Percentiles rank a stretch among this genome's conserved stretches.
phyloP scores from a whole-genome alignment of 2,888 invertebrate species.

The Cordylochernes scorpioides region DNA sequence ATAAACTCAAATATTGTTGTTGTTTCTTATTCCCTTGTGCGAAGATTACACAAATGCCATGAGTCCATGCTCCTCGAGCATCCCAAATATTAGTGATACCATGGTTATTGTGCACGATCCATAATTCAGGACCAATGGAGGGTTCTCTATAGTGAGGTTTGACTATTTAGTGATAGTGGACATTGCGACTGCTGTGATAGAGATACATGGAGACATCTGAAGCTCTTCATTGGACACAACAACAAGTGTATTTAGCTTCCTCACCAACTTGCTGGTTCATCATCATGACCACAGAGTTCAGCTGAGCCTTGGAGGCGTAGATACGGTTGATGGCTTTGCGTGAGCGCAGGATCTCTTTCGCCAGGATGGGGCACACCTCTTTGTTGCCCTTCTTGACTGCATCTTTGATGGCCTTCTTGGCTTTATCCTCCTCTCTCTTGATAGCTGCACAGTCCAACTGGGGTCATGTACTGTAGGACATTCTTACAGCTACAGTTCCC shows the following conservation, averaged over 20 bases:
- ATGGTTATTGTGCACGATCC: no score
- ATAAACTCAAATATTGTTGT: no score
- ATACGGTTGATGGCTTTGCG: conserved; percentile 67
- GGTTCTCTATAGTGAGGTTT: no score
- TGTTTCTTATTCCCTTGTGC: no score
- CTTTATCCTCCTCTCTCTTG: conserved; percentile 87
- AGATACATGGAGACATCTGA: no score
- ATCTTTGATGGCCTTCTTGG: conserved; percentile 70
- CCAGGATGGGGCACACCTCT: conserved; percentile 71
- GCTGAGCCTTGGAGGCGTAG: conserved; percentile 81
- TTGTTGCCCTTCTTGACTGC: conserved; percentile 82
- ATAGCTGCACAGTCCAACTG: conserved; percentile 41
- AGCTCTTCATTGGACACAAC: no score
- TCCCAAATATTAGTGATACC: no score
- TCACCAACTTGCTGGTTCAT: conserved; percentile 90
- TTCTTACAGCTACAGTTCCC: not conserved
- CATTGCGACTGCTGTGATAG: no score
- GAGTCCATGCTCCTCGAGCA: no score
- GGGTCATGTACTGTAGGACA: conserved; percentile 1
- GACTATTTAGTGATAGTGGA: no score
- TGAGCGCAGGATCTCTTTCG: conserved; percentile 68
- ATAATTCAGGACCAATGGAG: no score
- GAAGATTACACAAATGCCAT: no score
- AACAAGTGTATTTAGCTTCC: conserved; percentile 10
- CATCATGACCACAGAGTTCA: conserved; percentile 81